Percentiles rank a stretch among this genome's conserved stretches.
Evolutionary conservation across 2,113 vertebrate genomes (phyloP).

Genomic region (Hippocampus barbouri): DNA sequence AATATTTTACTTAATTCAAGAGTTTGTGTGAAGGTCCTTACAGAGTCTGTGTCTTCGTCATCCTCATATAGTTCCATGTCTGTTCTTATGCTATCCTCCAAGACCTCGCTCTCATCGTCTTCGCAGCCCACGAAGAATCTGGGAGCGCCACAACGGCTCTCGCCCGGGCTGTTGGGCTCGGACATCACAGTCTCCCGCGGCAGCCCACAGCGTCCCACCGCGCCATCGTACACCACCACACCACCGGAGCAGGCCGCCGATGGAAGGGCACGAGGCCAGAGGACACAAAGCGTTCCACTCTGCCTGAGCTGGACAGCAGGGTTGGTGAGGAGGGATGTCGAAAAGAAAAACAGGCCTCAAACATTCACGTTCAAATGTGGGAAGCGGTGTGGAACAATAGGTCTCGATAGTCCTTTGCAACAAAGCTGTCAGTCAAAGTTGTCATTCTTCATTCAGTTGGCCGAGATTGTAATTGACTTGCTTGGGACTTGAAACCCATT

Average conservation of each 20-base stretch:
- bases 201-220: slow-evolving; percentile 78
- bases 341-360: background rate
- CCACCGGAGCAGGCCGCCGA: slow-evolving; percentile 27
- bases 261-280: slow-evolving; percentile 25
- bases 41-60: slow-evolving; percentile 84
- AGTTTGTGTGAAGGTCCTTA: slow-evolving; percentile 24
- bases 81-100: slow-evolving; percentile 86
- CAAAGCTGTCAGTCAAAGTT: background rate
- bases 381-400: background rate
- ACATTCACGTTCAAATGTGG: background rate
- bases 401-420: background rate
- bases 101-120: slow-evolving; percentile 86
- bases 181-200: slow-evolving; percentile 85
- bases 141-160: slow-evolving; percentile 82
- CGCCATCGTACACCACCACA: slow-evolving; percentile 66
- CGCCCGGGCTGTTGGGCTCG: slow-evolving; percentile 84
- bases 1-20: background rate
- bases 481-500: background rate
- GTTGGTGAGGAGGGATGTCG: background rate
- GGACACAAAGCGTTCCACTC: slow-evolving; percentile 19
- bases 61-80: slow-evolving; percentile 87
- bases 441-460: slow-evolving; percentile 29
- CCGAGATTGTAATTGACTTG: slow-evolving; percentile 7
- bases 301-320: slow-evolving; percentile 18
- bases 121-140: slow-evolving; percentile 96